Conservation (phyloP, 2,888 invertebrate genomes). For the Orchesellides sinensis region DNA sequence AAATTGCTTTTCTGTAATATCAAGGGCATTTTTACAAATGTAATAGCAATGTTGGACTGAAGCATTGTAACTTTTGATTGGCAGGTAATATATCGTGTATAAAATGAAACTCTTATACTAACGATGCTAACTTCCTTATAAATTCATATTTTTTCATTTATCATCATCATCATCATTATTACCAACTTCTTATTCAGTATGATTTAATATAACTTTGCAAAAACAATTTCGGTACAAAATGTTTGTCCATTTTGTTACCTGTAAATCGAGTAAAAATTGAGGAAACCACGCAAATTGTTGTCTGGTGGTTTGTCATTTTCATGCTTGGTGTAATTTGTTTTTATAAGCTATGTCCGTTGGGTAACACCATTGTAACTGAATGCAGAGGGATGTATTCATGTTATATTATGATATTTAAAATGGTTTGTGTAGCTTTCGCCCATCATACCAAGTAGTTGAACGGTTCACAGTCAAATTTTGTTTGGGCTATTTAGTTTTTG, state of each 20-base stretch:
- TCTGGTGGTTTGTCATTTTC: slow-evolving; percentile 61
- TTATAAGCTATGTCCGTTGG: background rate
- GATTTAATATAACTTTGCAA: slow-evolving; percentile 53
- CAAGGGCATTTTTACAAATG: slow-evolving; percentile 39
- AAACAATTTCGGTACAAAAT: slow-evolving; percentile 19
- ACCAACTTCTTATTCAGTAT: slow-evolving; percentile 30
- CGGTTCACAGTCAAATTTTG: background rate
- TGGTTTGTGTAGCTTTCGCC: slow-evolving; percentile 15
- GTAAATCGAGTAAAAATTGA: slow-evolving; percentile 39
- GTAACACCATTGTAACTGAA: background rate
- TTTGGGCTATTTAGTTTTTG: slow-evolving; percentile 16
- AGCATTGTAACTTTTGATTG: background rate
- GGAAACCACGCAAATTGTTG: slow-evolving; percentile 60
- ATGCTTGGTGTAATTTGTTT: slow-evolving; percentile 44
- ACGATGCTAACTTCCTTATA: slow-evolving; percentile 2
- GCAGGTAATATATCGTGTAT: too few species aligned
- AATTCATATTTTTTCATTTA: background rate
- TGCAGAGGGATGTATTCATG: background rate
- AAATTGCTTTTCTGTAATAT: slow-evolving; percentile 56
- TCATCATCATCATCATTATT: slow-evolving; percentile 14
- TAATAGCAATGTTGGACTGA: too few species aligned
- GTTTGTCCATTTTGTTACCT: slow-evolving; percentile 39
- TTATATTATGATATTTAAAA: slow-evolving; percentile 7
- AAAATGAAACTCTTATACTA: too few species aligned
- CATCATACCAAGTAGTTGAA: slow-evolving; percentile 18